Evolutionary conservation across 2,888 invertebrate genomes (phyloP).

Genomic region (Drosophila prostipennis): DNA sequence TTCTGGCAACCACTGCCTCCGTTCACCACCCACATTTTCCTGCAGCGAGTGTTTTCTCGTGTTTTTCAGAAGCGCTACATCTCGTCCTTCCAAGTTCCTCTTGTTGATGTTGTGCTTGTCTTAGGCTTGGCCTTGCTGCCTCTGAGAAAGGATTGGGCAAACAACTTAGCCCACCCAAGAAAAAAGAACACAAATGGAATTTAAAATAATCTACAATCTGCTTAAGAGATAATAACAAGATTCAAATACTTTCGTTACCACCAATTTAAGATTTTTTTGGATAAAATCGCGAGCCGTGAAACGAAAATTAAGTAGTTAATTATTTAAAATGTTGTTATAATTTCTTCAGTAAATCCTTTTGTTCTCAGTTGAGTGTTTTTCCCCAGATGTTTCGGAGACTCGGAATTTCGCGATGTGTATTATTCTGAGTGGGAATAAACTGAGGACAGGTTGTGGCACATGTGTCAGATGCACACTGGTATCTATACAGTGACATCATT

Average conservation of each 20-base stretch:
- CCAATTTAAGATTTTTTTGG: background rate
- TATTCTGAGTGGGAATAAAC: conserved; percentile 42
- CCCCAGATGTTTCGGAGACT: too few species aligned
- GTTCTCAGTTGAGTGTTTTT: too few species aligned
- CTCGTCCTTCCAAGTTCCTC: conserved; percentile 19
- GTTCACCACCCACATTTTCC: background rate
- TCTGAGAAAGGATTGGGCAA: conserved; percentile 19
- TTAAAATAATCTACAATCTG: conserved; percentile 17
- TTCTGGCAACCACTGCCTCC: conserved; percentile 47
- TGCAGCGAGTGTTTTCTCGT: conserved; percentile 32
- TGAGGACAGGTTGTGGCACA: conserved; percentile 37
- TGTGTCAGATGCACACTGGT: conserved; percentile 25
- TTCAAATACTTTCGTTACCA: background rate
- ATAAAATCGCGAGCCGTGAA: background rate
- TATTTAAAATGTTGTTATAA: too few species aligned
- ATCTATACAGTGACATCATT: conserved; percentile 47
- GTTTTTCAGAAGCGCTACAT: conserved; percentile 26
- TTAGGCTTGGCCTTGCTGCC: conserved; percentile 20
- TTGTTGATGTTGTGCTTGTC: conserved; percentile 16
- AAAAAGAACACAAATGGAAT: conserved; percentile 23
- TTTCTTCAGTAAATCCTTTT: too few species aligned
- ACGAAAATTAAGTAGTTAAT: background rate
- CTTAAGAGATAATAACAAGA: conserved; percentile 21
- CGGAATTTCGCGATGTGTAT: too few species aligned
- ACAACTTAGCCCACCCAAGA: conserved; percentile 12